Evolutionary conservation across 2,797 vertebrate species (phyloP).

Genomic region (Glossophaga mutica): DNA sequence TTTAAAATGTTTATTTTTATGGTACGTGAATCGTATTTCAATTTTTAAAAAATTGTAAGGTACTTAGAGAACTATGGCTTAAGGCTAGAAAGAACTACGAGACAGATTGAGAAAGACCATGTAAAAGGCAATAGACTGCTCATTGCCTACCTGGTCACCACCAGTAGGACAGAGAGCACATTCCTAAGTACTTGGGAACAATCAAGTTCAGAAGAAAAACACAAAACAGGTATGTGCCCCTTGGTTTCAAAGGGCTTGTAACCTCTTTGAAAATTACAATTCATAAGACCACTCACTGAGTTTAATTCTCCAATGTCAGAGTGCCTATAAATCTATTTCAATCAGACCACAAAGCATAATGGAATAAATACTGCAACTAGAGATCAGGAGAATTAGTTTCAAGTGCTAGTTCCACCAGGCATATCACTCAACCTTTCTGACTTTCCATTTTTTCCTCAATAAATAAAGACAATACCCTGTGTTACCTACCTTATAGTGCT

Average conservation of each 20-base stretch:
- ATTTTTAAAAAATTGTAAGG: neutral
- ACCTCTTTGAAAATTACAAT: neutral
- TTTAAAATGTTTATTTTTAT: neutral
- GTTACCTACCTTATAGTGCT: neutral
- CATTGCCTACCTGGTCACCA: neutral
- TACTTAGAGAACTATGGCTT: neutral
- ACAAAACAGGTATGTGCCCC: neutral
- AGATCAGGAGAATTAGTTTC: neutral
- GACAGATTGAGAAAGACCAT: neutral
- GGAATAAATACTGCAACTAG: neutral
- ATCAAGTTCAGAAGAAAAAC: neutral
- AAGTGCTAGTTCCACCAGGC: neutral
- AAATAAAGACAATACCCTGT: neutral
- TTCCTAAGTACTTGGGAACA: neutral
- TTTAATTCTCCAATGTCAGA: neutral
- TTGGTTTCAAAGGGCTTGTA: neutral
- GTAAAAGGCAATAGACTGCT: neutral
- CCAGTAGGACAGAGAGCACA: neutral
- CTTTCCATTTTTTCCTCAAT: neutral
- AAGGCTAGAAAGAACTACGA: neutral
- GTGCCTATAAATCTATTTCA: neutral
- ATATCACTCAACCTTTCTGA: neutral
- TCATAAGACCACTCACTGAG: neutral
- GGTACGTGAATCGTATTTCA: neutral
- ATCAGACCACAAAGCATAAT: neutral